These are phyloP conservation scores for Ascidia mentula DNA, from an alignment of 23 tunicate genomes.

Conservation along the genomic window DNA sequence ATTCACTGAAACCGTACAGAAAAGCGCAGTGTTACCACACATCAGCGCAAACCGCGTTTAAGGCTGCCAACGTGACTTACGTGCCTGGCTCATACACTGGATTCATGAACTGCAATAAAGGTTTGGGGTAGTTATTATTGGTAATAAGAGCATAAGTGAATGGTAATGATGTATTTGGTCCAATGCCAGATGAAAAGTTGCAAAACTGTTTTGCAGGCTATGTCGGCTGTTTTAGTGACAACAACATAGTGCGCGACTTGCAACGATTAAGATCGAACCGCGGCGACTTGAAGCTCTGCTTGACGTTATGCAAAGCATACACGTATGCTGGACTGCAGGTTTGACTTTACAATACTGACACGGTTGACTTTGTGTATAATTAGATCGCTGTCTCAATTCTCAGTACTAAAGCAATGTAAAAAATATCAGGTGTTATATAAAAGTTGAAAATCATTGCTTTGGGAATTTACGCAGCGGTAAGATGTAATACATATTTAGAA, in stretches of 20 bases:
- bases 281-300: not conserved
- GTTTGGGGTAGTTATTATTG: not conserved
- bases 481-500: too few relatives aligned
- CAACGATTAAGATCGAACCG: not conserved
- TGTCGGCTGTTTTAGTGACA: constrained; percentile 1
- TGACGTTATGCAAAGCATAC: not conserved
- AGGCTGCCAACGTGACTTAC: not conserved
- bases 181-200: too few relatives aligned
- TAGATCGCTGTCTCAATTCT: too few relatives aligned
- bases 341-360: too few relatives aligned
- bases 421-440: too few relatives aligned
- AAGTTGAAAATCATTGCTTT: too few relatives aligned
- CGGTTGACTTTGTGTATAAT: too few relatives aligned
- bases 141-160: too few relatives aligned
- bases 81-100: constrained; percentile 1
- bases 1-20: not conserved
- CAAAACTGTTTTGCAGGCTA: not conserved
- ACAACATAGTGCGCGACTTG: not conserved
- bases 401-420: too few relatives aligned
- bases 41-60: not conserved
- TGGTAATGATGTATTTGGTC: too few relatives aligned
- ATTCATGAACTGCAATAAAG: not conserved
- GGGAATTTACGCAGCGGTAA: too few relatives aligned
- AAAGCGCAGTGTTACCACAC: constrained; percentile 1
- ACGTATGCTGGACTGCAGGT: constrained; percentile 8